Evolutionary conservation across 2,888 invertebrate genomes (phyloP), one percentile per base, ranked within the genome.

Genomic region (Melieria picta): DNA sequence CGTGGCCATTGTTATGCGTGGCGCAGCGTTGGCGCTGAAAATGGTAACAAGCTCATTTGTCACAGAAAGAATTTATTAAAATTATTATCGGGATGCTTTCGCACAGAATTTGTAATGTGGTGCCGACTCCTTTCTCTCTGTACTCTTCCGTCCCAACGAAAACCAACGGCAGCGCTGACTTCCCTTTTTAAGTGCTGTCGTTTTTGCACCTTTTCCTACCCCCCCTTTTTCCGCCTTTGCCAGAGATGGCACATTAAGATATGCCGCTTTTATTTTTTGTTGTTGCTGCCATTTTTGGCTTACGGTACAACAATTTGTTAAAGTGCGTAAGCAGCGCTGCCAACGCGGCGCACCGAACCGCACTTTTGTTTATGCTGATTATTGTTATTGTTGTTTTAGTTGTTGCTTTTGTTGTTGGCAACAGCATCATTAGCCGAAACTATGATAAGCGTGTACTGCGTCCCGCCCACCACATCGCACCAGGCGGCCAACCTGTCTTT

Each of bases 71-170:
- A 50, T 68, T 61, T 61, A 68, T 68, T 68, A 61, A 68, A 61
- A 68, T 68, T 61, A 63, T 69, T 67, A 67, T 67, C 67, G 46
- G 48, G 57, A 56, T 56, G 30, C 13, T 63, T 55, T 69, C 47
- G 69, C 63, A 63, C 56, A 43, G 69, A 69, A 69, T 69, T 30
- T 62, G 30, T 63, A 69, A 69, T 63, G 62, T 5, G 43, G n/a
- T 0, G 43, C 11, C 43, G 13, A 45, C 16, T 16, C 16, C 9
- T 55, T 45, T 68, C n/a, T 57, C 48, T 47, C 10, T 63, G 62
- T 7, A 55, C 2, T 58, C 45, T 65, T 45, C n/a, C 9, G 9
- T 55, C 16, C 16, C 13, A 7, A 13, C 55, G n/a, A 10, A 11
- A 7, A 16, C 6, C 16, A 13, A 13, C 0, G 55, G n/a, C 30